A percentile compares a stretch with the other conserved stretches of the same genome.
These are phyloP conservation scores for Morone chrysops DNA, from an alignment of 2,113 vertebrate species.

Conservation along the genomic window DNA sequence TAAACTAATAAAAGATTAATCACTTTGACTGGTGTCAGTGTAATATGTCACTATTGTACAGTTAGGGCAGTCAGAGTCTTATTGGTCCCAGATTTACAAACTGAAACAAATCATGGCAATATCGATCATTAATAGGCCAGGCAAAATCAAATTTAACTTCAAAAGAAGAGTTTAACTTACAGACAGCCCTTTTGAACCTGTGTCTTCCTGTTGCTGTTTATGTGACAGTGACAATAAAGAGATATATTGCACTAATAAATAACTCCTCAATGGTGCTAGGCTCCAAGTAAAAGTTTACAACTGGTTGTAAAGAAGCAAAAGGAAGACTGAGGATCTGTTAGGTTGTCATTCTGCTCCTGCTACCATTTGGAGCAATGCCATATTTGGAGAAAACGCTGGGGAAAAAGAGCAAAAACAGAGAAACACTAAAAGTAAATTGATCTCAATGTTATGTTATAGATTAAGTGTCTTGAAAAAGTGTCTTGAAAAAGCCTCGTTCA, in stretches of 20 bases:
- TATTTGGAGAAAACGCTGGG: slow-evolving; percentile 35
- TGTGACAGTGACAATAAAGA: slow-evolving; percentile 86
- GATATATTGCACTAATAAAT: slow-evolving; percentile 90
- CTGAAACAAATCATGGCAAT: slow-evolving; percentile 87
- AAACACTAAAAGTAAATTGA: too few species aligned
- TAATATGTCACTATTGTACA: too few species aligned
- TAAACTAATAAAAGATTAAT: too few species aligned
- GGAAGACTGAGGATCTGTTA: slow-evolving; percentile 80
- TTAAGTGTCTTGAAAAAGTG: too few species aligned
- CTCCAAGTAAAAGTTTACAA: slow-evolving; percentile 69
- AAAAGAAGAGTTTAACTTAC: slow-evolving; percentile 58
- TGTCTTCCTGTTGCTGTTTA: slow-evolving; percentile 89
- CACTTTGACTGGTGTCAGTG: too few species aligned
- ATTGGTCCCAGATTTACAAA: slow-evolving; percentile 66
- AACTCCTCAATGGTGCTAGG: slow-evolving; percentile 86
- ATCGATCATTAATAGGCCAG: slow-evolving; percentile 92
- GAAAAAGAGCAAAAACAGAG: not conserved
- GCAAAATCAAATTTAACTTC: slow-evolving; percentile 90
- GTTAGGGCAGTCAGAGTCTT: not conserved
- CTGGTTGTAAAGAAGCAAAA: slow-evolving; percentile 85
- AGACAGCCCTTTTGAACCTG: slow-evolving; percentile 88
- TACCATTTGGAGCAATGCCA: slow-evolving; percentile 60
- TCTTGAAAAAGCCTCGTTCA: too few species aligned
- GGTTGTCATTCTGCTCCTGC: not conserved
- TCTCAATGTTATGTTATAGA: too few species aligned